Conservation (phyloP, 2,113 vertebrate species). For the Buteo buteo region DNA sequence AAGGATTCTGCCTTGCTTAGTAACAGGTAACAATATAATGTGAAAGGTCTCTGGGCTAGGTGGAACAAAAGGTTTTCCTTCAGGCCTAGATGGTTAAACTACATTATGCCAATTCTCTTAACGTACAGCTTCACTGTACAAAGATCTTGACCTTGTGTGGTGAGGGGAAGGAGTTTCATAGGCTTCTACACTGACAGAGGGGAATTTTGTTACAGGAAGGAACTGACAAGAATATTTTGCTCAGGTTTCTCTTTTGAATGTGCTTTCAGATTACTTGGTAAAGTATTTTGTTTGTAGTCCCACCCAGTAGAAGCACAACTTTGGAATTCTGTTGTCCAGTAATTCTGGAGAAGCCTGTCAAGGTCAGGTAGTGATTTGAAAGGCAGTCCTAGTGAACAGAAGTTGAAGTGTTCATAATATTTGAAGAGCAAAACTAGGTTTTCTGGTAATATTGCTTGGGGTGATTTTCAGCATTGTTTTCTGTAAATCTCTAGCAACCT, state of each 20-base stretch:
- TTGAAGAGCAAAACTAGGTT: neutral
- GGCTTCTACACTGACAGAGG: neutral
- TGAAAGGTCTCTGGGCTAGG: neutral
- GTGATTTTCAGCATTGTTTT: neutral
- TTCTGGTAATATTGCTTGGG: neutral
- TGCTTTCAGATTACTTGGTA: neutral
- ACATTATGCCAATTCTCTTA: fast-evolving
- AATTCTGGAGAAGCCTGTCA: neutral
- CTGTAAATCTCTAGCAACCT: neutral
- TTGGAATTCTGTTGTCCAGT: neutral
- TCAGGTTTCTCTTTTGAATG: neutral
- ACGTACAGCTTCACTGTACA: fast-evolving
- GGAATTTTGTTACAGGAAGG: neutral
- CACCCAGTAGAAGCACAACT: neutral
- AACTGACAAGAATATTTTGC: fast-evolving
- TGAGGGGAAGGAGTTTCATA: neutral
- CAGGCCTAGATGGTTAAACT: neutral
- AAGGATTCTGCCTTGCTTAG: neutral
- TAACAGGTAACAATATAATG: fast-evolving
- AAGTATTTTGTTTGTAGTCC: neutral
- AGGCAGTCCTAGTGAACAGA: neutral
- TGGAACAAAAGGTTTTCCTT: neutral
- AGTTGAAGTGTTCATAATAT: neutral
- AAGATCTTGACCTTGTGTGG: neutral
- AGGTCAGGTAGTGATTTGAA: neutral